Evolutionary conservation across 2,888 invertebrate species (phyloP), one percentile per base, ranked within the genome.

Genomic region (Heliconius sara): DNA sequence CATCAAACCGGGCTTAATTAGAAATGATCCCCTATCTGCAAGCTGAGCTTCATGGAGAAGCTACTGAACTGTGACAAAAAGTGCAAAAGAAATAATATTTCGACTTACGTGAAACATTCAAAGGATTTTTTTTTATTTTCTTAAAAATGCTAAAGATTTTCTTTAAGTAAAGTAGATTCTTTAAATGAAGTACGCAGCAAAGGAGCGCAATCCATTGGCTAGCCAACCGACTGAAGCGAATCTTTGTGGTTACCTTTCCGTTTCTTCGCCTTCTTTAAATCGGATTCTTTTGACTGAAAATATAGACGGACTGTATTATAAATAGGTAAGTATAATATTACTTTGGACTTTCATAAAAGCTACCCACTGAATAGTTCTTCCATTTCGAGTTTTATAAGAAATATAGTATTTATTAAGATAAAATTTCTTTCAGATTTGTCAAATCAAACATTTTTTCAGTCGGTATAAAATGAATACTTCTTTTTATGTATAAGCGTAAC

Each of bases 231-330:
- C 83, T 84, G 81, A 83, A 82, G 85, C 84, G 84, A 87, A 84
- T 85, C 84, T 86, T 87, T 86, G 86, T 84, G 84, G 84, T 83
- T 83, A 84, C 85, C 84, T 86, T 86, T 85, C 83, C 86, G 84
- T 85, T 85, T 85, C 85, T 84, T 84, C 83, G 82, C 85, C 84
- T 85, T 83, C 84, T 84, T 85, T 84, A 82, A 84, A 85, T 84
- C 83, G 84, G 83, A 85, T 83, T 83, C 84, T 83, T 84, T 84
- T 83, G 82, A 84, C 81, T 82, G 82, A 83, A 84, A 85, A 84
- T 82, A 83, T 82, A 84, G 83, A 83, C 75, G 78, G 79, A 81
- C 76, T 83, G 57, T 63, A 78, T 76, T 74, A 82, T 78, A 81
- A 81, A 78, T 80, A 78, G 30, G 52, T 80, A 76, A 12, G 39